Evolutionary conservation across 2,113 vertebrate species (phyloP).

Genomic region (Cynoglossus semilaevis): DNA sequence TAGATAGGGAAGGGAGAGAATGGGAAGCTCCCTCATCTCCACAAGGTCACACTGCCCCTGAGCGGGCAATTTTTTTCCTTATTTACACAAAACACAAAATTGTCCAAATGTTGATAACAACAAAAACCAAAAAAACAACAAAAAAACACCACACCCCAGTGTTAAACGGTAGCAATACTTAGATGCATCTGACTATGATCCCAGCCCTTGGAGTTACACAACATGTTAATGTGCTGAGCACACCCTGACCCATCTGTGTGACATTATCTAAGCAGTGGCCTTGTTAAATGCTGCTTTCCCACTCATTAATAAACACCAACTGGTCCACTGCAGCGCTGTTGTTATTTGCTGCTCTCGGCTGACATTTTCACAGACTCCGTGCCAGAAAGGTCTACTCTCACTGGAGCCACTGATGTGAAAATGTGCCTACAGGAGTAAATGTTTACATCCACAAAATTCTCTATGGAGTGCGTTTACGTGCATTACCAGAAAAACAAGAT

Average conservation of each 20-base stretch:
- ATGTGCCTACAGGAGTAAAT: conserved; percentile 18
- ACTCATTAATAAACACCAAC: conserved; percentile 44
- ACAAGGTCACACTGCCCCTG: too few relatives aligned
- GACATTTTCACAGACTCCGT: conserved; percentile 20
- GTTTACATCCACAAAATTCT: conserved; percentile 6
- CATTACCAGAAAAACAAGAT: not conserved
- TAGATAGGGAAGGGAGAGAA: too few relatives aligned
- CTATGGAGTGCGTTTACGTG: conserved; percentile 12
- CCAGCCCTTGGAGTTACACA: conserved; percentile 49
- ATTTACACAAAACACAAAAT: not conserved
- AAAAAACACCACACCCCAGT: not conserved
- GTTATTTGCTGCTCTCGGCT: conserved; percentile 28
- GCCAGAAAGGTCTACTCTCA: conserved; percentile 15
- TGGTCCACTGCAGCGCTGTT: conserved; percentile 5
- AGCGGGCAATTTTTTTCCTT: too few relatives aligned
- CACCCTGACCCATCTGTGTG: conserved; percentile 53
- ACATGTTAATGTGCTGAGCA: conserved; percentile 62
- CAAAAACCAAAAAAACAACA: not conserved
- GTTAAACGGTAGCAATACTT: conserved; percentile 13
- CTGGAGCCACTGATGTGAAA: conserved; percentile 6
- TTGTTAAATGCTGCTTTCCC: conserved; percentile 31
- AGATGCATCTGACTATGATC: conserved; percentile 34
- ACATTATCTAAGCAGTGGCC: conserved; percentile 55
- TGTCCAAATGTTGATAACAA: too few relatives aligned
- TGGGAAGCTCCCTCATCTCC: too few relatives aligned